A percentile compares a stretch with the other conserved stretches of the same genome.
Evolutionary conservation across 2,888 invertebrate species (phyloP).

Genomic region (Tortricodes alternella): DNA sequence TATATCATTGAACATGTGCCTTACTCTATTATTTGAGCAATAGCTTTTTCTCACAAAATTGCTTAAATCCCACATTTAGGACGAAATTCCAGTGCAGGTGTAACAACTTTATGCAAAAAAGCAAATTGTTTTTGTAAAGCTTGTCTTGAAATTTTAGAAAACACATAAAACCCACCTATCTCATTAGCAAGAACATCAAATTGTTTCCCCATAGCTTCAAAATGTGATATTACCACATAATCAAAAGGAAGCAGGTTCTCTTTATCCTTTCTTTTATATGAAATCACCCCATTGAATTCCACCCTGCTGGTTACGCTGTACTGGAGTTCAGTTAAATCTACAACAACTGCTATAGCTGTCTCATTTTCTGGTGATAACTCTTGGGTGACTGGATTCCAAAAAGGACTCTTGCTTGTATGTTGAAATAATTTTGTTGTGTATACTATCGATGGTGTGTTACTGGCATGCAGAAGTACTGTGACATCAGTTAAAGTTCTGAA

Average conservation of each 20-base stretch:
- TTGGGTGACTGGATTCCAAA: constrained; percentile 48
- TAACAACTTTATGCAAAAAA: no score
- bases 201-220: constrained; percentile 51
- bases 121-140: no score
- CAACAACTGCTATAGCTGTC: constrained; percentile 45
- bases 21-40: no score
- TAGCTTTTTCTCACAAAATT: no score
- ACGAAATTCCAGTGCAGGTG: no score
- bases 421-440: constrained; percentile 62
- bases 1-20: no score
- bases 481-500: constrained; percentile 59
- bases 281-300: constrained; percentile 54
- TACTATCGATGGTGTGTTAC: constrained; percentile 42
- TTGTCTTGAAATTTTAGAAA: no score
- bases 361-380: constrained; percentile 39
- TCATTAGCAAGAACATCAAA: constrained; percentile 55
- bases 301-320: constrained; percentile 45
- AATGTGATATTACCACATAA: constrained; percentile 50
- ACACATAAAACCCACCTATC: constrained; percentile 42
- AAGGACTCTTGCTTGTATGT: constrained; percentile 42
- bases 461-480: constrained; percentile 50
- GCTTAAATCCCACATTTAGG: no score
- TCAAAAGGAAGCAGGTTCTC: constrained; percentile 57
- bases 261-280: constrained; percentile 46
- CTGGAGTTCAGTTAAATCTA: constrained; percentile 56